A percentile compares a stretch with the other conserved stretches of the same genome.
Evolutionary conservation across 2,113 vertebrate species (phyloP).

Genomic region (Hyperoodon ampullatus): DNA sequence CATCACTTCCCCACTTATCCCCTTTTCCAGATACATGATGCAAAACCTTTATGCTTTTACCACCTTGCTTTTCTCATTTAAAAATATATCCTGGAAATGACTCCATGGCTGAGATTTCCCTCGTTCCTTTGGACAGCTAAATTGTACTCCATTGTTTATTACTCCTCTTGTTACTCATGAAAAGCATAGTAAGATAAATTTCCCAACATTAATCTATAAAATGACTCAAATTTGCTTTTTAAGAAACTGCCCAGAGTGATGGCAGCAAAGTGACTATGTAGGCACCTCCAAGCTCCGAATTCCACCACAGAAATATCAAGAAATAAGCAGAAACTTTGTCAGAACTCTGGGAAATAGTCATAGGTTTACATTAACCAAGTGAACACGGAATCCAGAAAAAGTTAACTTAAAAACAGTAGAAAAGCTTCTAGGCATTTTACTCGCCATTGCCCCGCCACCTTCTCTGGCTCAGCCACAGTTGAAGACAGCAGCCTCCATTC

Average conservation of each 20-base stretch:
- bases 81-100: background rate
- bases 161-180: background rate
- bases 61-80: background rate
- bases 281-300: background rate
- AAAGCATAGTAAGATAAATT: background rate
- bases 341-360: background rate
- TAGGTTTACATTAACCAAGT: background rate
- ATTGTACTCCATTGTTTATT: background rate
- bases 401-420: background rate
- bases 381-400: background rate
- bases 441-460: accelerated
- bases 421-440: background rate
- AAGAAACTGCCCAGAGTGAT: background rate
- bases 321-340: background rate
- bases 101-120: background rate
- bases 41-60: background rate
- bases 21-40: background rate
- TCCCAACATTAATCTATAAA: background rate
- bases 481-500: too few species aligned
- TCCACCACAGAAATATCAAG: background rate
- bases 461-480: too few species aligned
- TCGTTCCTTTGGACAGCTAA: background rate
- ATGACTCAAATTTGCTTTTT: background rate
- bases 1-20: background rate
- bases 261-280: background rate